These are phyloP conservation scores for Bos indicus DNA, from an alignment of 2,113 vertebrate species.

Conservation along the genomic window DNA sequence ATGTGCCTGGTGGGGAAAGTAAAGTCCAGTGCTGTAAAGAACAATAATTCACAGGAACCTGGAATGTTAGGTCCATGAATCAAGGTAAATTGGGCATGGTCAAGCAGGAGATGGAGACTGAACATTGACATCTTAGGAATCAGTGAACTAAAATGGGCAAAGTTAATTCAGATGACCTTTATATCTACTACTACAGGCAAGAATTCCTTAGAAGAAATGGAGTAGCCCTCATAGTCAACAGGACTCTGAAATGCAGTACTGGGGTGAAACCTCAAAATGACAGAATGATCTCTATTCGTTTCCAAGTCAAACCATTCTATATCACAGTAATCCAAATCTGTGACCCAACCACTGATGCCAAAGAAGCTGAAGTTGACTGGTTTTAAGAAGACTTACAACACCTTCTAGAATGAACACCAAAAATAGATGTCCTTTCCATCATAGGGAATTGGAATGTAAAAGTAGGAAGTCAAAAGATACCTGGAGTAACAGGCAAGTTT, in stretches of 20 bases:
- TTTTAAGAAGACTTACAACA: background rate
- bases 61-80: background rate
- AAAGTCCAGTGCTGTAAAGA: background rate
- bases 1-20: background rate
- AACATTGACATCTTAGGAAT: background rate
- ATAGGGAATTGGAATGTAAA: background rate
- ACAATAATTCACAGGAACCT: background rate
- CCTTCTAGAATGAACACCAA: background rate
- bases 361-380: background rate
- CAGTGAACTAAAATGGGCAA: background rate
- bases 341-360: background rate
- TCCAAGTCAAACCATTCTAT: background rate
- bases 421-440: background rate
- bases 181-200: background rate
- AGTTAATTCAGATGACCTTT: background rate
- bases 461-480: background rate
- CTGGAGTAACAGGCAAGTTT: background rate
- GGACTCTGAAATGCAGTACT: background rate
- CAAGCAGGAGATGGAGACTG: background rate
- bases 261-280: background rate
- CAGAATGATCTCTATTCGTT: background rate
- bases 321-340: background rate
- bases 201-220: background rate
- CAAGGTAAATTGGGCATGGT: background rate
- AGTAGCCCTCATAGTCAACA: background rate